Conservation (phyloP, 2,113 vertebrate species). For the Hoplias malabaricus region DNA sequence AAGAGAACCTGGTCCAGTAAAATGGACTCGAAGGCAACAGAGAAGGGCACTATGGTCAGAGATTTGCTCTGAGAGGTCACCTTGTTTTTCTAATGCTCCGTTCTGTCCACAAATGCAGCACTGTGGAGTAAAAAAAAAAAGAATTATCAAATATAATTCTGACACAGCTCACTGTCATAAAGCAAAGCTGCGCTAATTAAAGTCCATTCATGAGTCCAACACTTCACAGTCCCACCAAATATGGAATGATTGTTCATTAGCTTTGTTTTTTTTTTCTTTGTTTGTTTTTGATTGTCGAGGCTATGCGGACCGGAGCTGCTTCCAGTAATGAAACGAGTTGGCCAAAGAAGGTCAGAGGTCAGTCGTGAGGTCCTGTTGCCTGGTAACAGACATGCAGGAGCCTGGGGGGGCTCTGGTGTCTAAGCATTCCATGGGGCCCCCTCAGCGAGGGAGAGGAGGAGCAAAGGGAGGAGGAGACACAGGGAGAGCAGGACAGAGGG, state of each 20-base stretch:
- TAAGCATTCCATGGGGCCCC: constrained; percentile 37
- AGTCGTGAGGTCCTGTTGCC: constrained; percentile 7
- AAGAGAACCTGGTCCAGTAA: constrained; percentile 15
- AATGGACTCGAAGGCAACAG: not conserved
- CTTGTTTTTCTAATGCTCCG: not conserved
- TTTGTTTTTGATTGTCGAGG: constrained; percentile 55
- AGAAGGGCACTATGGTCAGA: not conserved
- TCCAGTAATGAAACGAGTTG: constrained; percentile 2
- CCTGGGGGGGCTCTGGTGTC: constrained; percentile 22
- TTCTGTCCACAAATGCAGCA: not conserved
- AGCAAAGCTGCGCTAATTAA: not conserved
- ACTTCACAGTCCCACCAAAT: not conserved
- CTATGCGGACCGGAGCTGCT: constrained; percentile 14
- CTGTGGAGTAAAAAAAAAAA: not conserved
- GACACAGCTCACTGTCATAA: not conserved
- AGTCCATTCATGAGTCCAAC: constrained; percentile 7
- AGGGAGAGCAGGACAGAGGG: constrained; percentile 38
- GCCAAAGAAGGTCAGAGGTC: constrained; percentile 35
- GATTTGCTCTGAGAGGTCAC: not conserved
- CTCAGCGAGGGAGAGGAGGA: constrained; percentile 28
- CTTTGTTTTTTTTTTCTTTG: not conserved
- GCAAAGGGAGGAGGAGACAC: constrained; percentile 56
- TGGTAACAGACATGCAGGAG: not conserved
- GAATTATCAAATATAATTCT: not conserved
- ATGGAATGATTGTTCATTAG: constrained; percentile 31